phyloP scores from a whole-genome alignment of 2,888 invertebrate species.

The Chymomyza procnemis region DNA sequence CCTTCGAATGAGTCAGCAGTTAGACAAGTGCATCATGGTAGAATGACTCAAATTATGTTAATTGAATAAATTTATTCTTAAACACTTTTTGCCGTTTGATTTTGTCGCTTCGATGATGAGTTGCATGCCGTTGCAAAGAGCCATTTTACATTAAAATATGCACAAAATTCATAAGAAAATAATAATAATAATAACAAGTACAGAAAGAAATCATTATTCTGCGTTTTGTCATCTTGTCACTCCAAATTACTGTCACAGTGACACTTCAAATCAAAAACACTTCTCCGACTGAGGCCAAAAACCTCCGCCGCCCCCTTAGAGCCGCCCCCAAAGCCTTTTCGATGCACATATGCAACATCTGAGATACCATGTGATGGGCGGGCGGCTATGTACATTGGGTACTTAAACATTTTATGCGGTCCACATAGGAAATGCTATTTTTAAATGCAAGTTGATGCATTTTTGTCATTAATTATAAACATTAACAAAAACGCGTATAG shows the following conservation, averaged over 20 bases:
- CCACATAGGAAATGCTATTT: slow-evolving; percentile 48
- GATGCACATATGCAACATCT: background rate
- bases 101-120: slow-evolving; percentile 42
- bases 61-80: slow-evolving; percentile 64
- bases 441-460: slow-evolving; percentile 30
- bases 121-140: too few relatives aligned
- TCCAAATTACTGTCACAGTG: slow-evolving; percentile 58
- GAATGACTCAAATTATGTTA: slow-evolving; percentile 69
- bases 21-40: slow-evolving; percentile 27
- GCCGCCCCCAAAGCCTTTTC: background rate
- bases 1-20: slow-evolving; percentile 24
- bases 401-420: slow-evolving; percentile 44
- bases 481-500: slow-evolving; percentile 45
- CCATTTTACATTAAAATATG: slow-evolving; percentile 49
- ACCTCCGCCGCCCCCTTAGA: background rate
- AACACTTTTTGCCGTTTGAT: slow-evolving; percentile 65
- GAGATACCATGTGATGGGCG: background rate
- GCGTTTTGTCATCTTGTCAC: slow-evolving; percentile 65
- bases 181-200: slow-evolving; percentile 14
- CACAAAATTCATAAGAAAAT: slow-evolving; percentile 42
- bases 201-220: slow-evolving; percentile 36
- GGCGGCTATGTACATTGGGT: slow-evolving; percentile 36
- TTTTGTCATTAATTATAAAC: slow-evolving; percentile 44
- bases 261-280: slow-evolving; percentile 42
- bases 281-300: slow-evolving; percentile 3